phyloP scores from a whole-genome alignment of 2,888 invertebrate genomes.

The Ametastegia equiseti region DNA sequence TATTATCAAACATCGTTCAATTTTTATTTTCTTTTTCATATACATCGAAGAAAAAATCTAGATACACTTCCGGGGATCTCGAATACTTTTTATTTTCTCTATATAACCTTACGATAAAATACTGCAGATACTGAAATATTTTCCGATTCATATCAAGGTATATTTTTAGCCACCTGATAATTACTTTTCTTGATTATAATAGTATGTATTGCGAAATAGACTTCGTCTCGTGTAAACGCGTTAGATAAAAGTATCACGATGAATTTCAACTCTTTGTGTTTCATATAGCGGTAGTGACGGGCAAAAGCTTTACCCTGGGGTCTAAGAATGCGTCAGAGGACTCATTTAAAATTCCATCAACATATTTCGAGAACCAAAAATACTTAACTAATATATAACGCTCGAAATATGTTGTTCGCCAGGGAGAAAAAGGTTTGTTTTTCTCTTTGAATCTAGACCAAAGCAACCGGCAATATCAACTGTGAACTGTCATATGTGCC shows the following conservation, averaged over 20 bases:
- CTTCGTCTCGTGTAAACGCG: too few species aligned
- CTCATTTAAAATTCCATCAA: conserved; percentile 53
- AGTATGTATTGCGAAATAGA: too few species aligned
- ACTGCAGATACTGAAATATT: too few species aligned
- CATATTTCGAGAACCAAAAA: conserved; percentile 59
- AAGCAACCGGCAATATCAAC: background rate
- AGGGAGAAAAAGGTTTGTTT: conserved; percentile 46
- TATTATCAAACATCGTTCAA: background rate
- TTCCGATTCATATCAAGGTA: too few species aligned
- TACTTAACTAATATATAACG: conserved; percentile 62
- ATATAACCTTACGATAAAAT: too few species aligned
- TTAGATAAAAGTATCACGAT: conserved; percentile 11
- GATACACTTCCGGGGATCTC: background rate
- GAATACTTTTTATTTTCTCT: background rate
- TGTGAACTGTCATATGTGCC: background rate
- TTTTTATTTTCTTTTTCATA: background rate
- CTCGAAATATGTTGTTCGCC: conserved; percentile 61
- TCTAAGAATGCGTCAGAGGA: conserved; percentile 53
- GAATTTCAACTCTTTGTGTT: conserved; percentile 22
- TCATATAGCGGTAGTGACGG: background rate
- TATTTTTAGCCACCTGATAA: too few species aligned
- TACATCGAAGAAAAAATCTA: background rate
- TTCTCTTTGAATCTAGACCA: conserved; percentile 50
- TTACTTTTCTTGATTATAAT: too few species aligned
- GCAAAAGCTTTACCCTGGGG: background rate